Conservation (phyloP, 2,797 vertebrate species). For the Hyperoplus lanceolatus region DNA sequence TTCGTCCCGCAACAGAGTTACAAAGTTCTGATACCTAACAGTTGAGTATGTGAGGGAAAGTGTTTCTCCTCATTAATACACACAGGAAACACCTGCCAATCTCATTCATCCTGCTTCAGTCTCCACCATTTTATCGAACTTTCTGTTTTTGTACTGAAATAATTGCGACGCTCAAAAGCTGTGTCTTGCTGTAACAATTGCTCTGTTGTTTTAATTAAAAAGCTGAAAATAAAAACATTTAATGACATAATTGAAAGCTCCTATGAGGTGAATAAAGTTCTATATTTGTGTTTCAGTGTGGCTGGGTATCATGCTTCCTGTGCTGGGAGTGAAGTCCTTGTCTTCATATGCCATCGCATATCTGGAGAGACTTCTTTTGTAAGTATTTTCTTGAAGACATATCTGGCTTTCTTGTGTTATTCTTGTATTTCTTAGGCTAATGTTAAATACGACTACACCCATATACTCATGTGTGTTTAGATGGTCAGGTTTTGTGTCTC, state of each 20-base stretch:
- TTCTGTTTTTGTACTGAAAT: neutral
- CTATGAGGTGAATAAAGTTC: neutral
- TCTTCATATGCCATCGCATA: constrained; percentile 93
- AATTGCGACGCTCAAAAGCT: neutral
- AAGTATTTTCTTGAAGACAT: constrained; percentile 74
- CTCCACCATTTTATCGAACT: neutral
- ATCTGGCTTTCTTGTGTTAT: neutral
- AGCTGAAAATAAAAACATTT: neutral
- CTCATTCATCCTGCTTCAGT: neutral
- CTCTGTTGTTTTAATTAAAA: neutral
- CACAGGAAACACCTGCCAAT: neutral
- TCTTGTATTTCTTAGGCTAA: neutral
- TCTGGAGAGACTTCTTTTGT: constrained; percentile 94
- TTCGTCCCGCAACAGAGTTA: neutral
- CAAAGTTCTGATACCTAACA: neutral
- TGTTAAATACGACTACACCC: neutral
- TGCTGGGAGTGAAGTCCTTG: constrained; percentile 92
- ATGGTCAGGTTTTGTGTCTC: too few species aligned
- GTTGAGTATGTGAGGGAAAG: neutral
- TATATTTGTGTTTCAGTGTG: constrained; percentile 87
- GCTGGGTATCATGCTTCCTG: constrained; percentile 96
- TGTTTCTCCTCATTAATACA: neutral
- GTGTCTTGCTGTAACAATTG: neutral
- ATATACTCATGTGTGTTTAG: too few species aligned
- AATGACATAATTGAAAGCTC: neutral